These are phyloP conservation scores for Lepidurus apus DNA, from an alignment of 1,140 invertebrate species.

Conservation along the genomic window DNA sequence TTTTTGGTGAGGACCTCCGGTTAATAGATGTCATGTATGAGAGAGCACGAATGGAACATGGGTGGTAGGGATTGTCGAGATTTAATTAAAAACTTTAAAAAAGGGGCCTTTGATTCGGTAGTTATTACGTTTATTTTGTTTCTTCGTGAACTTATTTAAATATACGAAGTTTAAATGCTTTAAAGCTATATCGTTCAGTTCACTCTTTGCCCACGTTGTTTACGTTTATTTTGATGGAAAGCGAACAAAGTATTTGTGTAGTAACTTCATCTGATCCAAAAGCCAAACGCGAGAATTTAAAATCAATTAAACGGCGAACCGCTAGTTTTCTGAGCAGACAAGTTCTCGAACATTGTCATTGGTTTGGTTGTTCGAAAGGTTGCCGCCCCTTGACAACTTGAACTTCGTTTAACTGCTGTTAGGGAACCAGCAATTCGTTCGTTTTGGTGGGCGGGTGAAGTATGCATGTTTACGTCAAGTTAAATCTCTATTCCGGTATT, in stretches of 20 bases:
- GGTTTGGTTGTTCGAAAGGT: background rate
- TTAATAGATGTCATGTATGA: slow-evolving; percentile 5
- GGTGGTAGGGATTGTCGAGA: slow-evolving; percentile 14
- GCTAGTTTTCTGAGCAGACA: no score
- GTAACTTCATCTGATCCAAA: no score
- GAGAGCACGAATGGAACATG: background rate
- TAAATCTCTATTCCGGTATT: background rate
- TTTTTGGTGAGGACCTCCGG: background rate
- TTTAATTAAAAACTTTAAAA: slow-evolving; percentile 22
- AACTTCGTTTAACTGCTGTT: background rate
- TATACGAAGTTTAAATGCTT: slow-evolving; percentile 20
- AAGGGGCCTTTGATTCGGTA: slow-evolving; percentile 17
- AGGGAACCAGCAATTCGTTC: background rate
- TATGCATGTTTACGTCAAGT: background rate
- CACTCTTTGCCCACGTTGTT: no score
- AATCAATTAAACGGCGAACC: no score
- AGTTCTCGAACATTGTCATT: no score
- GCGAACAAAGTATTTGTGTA: no score
- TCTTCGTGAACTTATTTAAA: slow-evolving; percentile 6
- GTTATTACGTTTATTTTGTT: background rate
- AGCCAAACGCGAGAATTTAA: no score
- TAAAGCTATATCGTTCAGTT: background rate
- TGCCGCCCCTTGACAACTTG: background rate
- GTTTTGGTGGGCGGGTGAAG: background rate
- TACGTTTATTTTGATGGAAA: no score